phyloP scores from a whole-genome alignment of 2,113 vertebrate species.

The Laticauda laticaudata region DNA sequence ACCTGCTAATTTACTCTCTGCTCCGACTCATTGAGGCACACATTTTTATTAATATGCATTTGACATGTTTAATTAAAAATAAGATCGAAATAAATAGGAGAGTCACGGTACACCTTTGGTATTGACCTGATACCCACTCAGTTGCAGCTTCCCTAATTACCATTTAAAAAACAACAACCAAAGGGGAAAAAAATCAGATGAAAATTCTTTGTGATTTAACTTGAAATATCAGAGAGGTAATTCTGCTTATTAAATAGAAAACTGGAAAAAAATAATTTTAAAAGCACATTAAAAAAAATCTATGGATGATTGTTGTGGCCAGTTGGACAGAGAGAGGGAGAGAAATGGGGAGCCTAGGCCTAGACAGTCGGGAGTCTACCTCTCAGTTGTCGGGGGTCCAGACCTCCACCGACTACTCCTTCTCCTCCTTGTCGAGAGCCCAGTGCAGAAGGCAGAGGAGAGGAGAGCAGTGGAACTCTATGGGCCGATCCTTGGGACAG shows the following conservation, averaged over 20 bases:
- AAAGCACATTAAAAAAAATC: neutral
- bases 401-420: too few relatives aligned
- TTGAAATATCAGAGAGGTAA: neutral
- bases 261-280: too few relatives aligned
- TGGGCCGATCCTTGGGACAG: rapidly evolving
- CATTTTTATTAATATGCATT: neutral
- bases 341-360: too few relatives aligned
- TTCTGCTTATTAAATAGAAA: neutral
- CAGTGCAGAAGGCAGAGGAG: too few relatives aligned
- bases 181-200: neutral
- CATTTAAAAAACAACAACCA: neutral
- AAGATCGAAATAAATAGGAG: neutral
- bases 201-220: neutral
- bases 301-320: neutral
- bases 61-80: neutral
- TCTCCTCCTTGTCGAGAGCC: too few relatives aligned
- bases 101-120: neutral
- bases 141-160: neutral
- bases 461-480: too few relatives aligned
- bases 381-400: too few relatives aligned
- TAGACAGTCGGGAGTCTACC: too few relatives aligned
- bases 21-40: neutral
- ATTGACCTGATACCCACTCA: neutral
- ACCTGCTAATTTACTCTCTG: neutral
- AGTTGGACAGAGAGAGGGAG: too few relatives aligned